Percentiles rank a stretch among this genome's conserved stretches.
Evolutionary conservation across 2,888 invertebrate species (phyloP).

Genomic region (Podotricha telesiphe): DNA sequence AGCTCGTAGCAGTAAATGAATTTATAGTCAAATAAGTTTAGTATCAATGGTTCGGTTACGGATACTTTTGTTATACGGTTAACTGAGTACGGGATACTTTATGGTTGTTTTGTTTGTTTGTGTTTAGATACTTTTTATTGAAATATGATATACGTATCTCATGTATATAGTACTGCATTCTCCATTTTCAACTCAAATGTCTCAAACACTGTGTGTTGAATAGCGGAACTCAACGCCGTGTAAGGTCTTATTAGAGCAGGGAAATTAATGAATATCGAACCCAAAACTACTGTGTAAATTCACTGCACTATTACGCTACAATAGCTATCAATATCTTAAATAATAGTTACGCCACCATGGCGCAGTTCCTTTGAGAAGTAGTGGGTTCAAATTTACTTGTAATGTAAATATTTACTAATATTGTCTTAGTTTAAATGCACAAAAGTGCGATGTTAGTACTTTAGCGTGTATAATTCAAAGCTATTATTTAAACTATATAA

Average conservation of each 20-base stretch:
- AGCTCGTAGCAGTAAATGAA: conserved; percentile 61
- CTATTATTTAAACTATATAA: too few species aligned
- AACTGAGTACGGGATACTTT: conserved; percentile 19
- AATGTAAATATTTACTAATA: too few species aligned
- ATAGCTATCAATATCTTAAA: too few species aligned
- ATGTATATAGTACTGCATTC: background rate
- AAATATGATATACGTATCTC: too few species aligned
- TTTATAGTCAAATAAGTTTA: conserved; percentile 62
- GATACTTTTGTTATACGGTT: conserved; percentile 17
- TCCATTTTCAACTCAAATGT: background rate
- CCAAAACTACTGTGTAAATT: too few species aligned
- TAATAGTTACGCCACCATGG: too few species aligned
- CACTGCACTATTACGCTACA: too few species aligned
- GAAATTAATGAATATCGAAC: background rate
- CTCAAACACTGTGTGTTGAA: background rate
- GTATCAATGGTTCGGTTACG: conserved; percentile 41
- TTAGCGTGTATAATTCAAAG: too few species aligned
- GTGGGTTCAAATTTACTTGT: too few species aligned
- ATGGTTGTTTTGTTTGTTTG: conserved; percentile 6
- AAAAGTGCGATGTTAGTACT: too few species aligned
- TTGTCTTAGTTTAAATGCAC: too few species aligned
- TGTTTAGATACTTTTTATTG: background rate
- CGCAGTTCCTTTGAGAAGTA: too few species aligned
- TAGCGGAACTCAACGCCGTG: background rate
- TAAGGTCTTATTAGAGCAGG: background rate